These are phyloP conservation scores for Oxyura jamaicensis DNA, from an alignment of 2,113 vertebrate genomes.

Conservation along the genomic window DNA sequence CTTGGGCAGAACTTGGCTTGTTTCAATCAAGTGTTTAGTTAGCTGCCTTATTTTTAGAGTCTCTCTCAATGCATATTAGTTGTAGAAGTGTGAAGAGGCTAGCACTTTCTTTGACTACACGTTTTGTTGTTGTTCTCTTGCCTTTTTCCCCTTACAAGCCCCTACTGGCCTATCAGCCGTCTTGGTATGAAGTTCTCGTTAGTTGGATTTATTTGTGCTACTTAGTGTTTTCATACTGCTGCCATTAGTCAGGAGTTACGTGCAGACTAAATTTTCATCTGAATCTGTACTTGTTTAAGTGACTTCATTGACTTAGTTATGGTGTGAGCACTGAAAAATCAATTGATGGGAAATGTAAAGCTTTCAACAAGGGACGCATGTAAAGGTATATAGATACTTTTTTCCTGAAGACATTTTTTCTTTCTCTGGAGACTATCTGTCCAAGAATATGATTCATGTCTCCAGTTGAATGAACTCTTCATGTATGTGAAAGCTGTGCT, in stretches of 20 bases:
- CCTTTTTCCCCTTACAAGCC: neutral
- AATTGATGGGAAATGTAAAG: neutral
- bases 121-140: neutral
- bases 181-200: neutral
- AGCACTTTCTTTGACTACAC: neutral
- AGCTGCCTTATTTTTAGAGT: neutral
- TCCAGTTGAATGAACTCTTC: neutral
- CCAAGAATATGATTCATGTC: neutral
- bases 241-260: neutral
- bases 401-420: neutral
- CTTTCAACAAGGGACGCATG: neutral
- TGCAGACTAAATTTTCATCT: neutral
- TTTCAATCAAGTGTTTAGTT: neutral
- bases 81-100: neutral
- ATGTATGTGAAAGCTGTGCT: neutral
- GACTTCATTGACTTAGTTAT: neutral
- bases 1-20: rapidly evolving
- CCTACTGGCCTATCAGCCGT: neutral
- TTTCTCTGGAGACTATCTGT: neutral
- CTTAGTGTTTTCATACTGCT: neutral
- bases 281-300: neutral
- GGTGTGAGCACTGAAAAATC: neutral
- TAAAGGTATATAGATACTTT: neutral
- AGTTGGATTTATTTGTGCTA: neutral
- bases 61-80: neutral